Evolutionary conservation across 2,888 invertebrate species (phyloP), one percentile per base, ranked within the genome.

Genomic region (Caenorhabditis sinica): DNA sequence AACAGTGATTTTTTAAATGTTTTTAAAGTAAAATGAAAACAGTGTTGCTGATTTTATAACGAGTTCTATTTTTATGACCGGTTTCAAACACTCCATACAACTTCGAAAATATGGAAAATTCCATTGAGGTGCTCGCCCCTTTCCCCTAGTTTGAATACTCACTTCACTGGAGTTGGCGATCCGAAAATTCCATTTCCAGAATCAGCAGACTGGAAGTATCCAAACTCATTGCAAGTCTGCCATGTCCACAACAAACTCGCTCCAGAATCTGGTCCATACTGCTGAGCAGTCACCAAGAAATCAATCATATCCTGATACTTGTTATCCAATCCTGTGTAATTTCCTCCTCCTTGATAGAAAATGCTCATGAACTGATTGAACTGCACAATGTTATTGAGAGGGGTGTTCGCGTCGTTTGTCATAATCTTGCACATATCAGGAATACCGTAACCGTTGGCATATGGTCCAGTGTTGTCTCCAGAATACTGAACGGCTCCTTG

Each of bases 181-280:
- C 90, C 90, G 69, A 89, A 90, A 65, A 90, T 88, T 33, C 87
- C 86, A 51, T 85, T 80, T 65, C 93, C 91, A 0, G 89, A 66
- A 83, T 95, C 95, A 0, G 97, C 96, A 0, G 96, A 96, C 94
- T 98, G 97, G 93, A 95, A 98, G 93, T 96, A 98, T 33, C 97
- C 97, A 93, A 97, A 98, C 93, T 98, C 98, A 0, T 96, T 96
- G 93, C 97, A 98, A 0, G 97, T 97, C 93, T 97, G 97, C 93
- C 97, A 97, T 82, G 95, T 95, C 97, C 97, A 97, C 91, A 96
- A 96, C 0, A 97, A 95, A 17, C 76, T 72, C 2, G 84, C 89
- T 2, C 68, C 89, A 0, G 81, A 51, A 13, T 76, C 58, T 4
- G 82, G 77, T 33, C 85, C 82, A 30, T 63, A 74, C 9, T 33